Evolutionary conservation across 2,113 vertebrate genomes (phyloP), one percentile per base, ranked within the genome.

Genomic region (Pedionomus torquatus): DNA sequence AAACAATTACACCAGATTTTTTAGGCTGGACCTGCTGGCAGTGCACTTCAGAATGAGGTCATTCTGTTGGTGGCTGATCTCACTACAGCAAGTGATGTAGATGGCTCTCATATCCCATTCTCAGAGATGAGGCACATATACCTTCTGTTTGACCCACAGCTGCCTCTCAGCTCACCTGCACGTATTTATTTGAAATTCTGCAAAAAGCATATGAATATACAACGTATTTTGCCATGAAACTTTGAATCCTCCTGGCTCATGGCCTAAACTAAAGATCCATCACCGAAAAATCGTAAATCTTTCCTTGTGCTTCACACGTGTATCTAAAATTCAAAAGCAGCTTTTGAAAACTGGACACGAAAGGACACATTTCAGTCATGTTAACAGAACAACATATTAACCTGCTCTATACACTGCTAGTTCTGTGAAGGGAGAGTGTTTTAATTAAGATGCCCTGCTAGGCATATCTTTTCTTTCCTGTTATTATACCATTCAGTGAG

Each of bases 221-320:
- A 0, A 39, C 13, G 9, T 24, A 13, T 68, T 93, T 75, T 57
- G 30, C 43, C 18, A 28, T 6, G 13, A 78, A 85, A 71, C 15
- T 43, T 74, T 0, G 3, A 41, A 9, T 11, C 11, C 11, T 83
- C 30, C 48, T 49, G 21, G 17, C 49, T 95, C 51, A 26, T 19
- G 33, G 83, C 9, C 23, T n/a, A 54, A 63, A 68, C 19, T 43
- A 57, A 24, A 85, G 15, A 61, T 18, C n/a, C 33, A 17, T 13
- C 19, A n/a, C 49, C 41, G 49, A 72, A 76, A 88, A 79, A 54
- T 30, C 5, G 26, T 11, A 87, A 46, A 25, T 43, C 24, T n/a
- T 7, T 15, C 33, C 33, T 30, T 28, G 30, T 0, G 1, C 9
- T 54, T 87, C 26, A 81, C 46, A 44, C 0, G 4, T 17, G 5